phyloP scores from a whole-genome alignment of 2,797 vertebrate genomes.

The Myotis myotis region DNA sequence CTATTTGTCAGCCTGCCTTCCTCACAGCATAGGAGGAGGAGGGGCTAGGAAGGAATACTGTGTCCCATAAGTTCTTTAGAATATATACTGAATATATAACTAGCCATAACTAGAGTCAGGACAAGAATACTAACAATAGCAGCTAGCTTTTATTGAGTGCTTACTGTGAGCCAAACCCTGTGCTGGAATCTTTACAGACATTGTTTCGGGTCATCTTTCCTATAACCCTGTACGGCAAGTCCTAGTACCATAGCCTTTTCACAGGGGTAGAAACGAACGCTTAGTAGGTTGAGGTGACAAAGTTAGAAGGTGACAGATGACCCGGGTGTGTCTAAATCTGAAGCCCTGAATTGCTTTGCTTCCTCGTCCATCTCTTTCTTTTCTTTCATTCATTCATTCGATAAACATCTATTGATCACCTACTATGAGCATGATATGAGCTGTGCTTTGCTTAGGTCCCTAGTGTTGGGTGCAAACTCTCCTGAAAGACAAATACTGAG shows the following conservation, averaged over 20 bases:
- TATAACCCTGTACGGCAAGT: background rate
- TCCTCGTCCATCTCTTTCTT: background rate
- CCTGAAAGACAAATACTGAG: background rate
- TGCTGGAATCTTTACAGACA: background rate
- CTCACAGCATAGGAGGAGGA: background rate
- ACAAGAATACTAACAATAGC: background rate
- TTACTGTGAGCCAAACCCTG: background rate
- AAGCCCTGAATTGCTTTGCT: background rate
- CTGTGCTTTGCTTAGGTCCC: background rate
- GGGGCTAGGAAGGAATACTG: background rate
- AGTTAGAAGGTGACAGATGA: background rate
- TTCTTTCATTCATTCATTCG: background rate
- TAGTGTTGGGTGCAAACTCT: background rate
- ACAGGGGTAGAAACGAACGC: background rate
- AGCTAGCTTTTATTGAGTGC: background rate
- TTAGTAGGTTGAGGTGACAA: background rate
- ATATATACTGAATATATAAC: background rate
- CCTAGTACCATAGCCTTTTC: background rate
- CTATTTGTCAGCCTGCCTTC: background rate
- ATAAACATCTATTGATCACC: background rate
- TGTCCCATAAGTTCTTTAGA: background rate
- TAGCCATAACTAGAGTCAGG: background rate
- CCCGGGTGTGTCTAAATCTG: background rate
- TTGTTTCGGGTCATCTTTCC: background rate
- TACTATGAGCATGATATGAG: background rate